These are phyloP conservation scores for Mormyrus hasselquistii DNA, from an alignment of 2,797 vertebrate genomes.

Conservation along the genomic window DNA sequence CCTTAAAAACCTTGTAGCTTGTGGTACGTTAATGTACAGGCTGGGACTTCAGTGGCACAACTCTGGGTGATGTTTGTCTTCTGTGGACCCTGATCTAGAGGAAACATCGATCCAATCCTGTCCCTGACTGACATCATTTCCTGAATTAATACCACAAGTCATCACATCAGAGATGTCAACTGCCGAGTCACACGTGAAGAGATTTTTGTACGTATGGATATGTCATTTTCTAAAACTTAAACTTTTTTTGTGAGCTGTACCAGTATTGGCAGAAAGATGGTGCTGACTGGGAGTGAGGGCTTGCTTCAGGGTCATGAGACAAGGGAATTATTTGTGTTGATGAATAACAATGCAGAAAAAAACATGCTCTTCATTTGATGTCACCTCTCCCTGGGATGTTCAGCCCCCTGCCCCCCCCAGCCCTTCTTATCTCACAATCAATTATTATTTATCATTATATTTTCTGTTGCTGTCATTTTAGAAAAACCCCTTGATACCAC, in stretches of 20 bases:
- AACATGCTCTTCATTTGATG: background rate
- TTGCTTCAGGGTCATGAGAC: background rate
- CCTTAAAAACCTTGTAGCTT: background rate
- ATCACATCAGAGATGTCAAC: background rate
- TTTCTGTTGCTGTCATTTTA: background rate
- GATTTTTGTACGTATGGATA: background rate
- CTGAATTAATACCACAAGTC: background rate
- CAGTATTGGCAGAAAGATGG: background rate
- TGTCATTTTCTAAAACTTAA: background rate
- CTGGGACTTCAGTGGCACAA: background rate
- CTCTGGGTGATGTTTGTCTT: background rate
- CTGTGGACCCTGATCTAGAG: background rate
- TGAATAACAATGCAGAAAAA: background rate
- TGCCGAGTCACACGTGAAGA: background rate
- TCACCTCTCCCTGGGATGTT: background rate
- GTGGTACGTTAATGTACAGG: background rate
- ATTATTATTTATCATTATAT: background rate
- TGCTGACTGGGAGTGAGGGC: background rate
- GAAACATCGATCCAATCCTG: background rate
- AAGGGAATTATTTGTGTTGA: background rate
- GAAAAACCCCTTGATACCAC: background rate
- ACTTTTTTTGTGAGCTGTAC: background rate
- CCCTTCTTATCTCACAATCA: background rate
- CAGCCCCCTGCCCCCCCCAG: background rate
- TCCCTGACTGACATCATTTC: background rate